Conservation (phyloP, 2,888 invertebrate species). For the Amaurobius ferox region DNA sequence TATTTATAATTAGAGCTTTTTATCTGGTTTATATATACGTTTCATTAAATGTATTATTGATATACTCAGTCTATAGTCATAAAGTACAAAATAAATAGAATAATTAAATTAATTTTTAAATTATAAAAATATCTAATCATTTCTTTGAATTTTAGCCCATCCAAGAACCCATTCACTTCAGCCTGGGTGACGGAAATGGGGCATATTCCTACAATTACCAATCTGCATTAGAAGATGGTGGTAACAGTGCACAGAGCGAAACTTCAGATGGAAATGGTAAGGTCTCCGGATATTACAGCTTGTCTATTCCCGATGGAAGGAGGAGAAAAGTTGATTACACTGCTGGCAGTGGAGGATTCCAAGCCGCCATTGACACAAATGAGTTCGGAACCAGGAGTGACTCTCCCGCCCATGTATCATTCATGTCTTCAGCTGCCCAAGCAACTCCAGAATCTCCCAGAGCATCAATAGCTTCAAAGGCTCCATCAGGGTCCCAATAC, state of each 20-base stretch:
- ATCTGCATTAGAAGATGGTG: slow-evolving; percentile 55
- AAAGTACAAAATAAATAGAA: too few relatives aligned
- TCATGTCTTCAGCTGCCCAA: slow-evolving; percentile 28
- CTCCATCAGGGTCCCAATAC: neutral
- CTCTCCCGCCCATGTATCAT: slow-evolving; percentile 53
- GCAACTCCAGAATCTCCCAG: neutral
- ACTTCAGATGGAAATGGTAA: slow-evolving; percentile 56
- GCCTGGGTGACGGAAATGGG: neutral
- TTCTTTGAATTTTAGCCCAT: slow-evolving; percentile 4
- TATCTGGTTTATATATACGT: too few relatives aligned
- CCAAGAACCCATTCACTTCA: slow-evolving; percentile 5
- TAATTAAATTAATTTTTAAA: too few relatives aligned
- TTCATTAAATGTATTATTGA: too few relatives aligned
- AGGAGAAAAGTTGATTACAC: slow-evolving; percentile 74
- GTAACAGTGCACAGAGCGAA: slow-evolving; percentile 51
- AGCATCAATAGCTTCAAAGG: slow-evolving; percentile 1
- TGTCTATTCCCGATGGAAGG: slow-evolving; percentile 41
- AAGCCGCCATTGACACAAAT: slow-evolving; percentile 65
- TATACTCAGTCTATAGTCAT: too few relatives aligned
- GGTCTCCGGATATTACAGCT: slow-evolving; percentile 57
- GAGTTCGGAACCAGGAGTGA: slow-evolving; percentile 66
- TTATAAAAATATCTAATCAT: too few relatives aligned
- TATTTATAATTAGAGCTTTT: too few relatives aligned
- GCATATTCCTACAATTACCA: slow-evolving; percentile 33
- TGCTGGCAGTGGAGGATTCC: slow-evolving; percentile 57